phyloP scores from a whole-genome alignment of 37 sponge, comb jelly and placozoan genomes.

The Axinella damicornis region DNA sequence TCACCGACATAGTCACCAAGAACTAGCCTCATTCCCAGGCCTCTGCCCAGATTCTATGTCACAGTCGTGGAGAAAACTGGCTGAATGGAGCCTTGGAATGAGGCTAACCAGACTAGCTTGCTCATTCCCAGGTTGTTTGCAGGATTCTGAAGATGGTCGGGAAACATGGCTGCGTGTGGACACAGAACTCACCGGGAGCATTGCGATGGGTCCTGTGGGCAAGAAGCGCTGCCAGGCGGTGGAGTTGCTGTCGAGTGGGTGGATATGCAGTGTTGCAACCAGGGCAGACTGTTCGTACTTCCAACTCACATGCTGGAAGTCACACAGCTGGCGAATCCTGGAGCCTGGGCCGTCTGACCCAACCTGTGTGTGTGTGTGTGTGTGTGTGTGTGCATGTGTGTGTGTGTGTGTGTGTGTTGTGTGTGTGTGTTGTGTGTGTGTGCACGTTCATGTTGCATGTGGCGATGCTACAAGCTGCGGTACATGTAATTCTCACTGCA shows the following conservation, averaged over 20 bases:
- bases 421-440: slow-evolving; percentile 2
- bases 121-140: too few species aligned
- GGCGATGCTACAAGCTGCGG: too few species aligned
- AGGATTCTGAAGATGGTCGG: too few species aligned
- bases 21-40: too few species aligned
- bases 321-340: slow-evolving; percentile 52
- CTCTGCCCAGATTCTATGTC: too few species aligned
- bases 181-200: slow-evolving; percentile 82
- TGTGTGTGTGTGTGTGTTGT: slow-evolving; percentile 13
- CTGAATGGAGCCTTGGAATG: too few species aligned
- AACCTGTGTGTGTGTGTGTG: slow-evolving; percentile 34
- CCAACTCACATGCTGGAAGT: slow-evolving; percentile 53
- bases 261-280: slow-evolving; percentile 68
- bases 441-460: background rate
- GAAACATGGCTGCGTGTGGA: too few species aligned
- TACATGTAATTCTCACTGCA: too few species aligned
- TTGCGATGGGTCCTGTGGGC: slow-evolving; percentile 86
- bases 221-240: slow-evolving; percentile 87
- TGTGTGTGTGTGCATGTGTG: slow-evolving; percentile 6
- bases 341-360: slow-evolving; percentile 87
- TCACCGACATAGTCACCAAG: too few species aligned
- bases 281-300: slow-evolving; percentile 77
- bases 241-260: slow-evolving; percentile 40
- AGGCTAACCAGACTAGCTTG: too few species aligned
- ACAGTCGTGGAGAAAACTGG: too few species aligned